These are phyloP conservation scores for Drosophila kikkawai DNA, from an alignment of 1,140 invertebrate genomes.

Conservation along the genomic window DNA sequence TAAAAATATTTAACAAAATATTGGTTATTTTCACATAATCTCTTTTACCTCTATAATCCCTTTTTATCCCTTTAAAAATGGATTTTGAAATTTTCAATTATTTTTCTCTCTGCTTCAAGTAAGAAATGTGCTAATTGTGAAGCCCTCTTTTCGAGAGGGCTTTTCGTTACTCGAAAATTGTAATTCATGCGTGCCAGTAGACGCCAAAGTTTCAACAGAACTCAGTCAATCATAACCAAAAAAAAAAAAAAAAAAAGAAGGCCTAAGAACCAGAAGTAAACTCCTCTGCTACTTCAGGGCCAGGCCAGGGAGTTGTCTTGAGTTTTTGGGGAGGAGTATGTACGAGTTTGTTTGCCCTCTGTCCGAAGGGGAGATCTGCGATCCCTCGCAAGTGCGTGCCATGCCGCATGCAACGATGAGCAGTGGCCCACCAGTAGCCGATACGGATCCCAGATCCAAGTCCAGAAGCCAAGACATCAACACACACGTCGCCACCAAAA, in stretches of 20 bases:
- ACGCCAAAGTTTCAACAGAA: slow-evolving; percentile 83
- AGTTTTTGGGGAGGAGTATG: slow-evolving; percentile 20
- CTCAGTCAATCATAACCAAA: slow-evolving; percentile 82
- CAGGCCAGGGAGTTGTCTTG: slow-evolving; percentile 31
- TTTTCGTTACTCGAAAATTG: slow-evolving; percentile 79
- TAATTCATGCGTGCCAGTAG: slow-evolving; percentile 78
- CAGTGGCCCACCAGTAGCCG: slow-evolving; percentile 35
- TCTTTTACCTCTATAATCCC: too few relatives aligned
- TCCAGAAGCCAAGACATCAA: slow-evolving; percentile 14
- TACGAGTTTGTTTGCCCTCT: slow-evolving; percentile 32
- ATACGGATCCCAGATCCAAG: slow-evolving; percentile 16
- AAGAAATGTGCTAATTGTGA: slow-evolving; percentile 74
- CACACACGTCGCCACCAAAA: slow-evolving; percentile 14
- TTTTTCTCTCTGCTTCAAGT: slow-evolving; percentile 19
- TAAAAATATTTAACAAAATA: too few relatives aligned
- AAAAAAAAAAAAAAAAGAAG: slow-evolving; percentile 50
- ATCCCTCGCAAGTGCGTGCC: slow-evolving; percentile 65
- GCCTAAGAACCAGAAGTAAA: slow-evolving; percentile 16
- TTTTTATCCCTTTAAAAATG: not conserved
- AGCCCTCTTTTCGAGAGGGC: slow-evolving; percentile 24
- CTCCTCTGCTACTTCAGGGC: slow-evolving; percentile 11
- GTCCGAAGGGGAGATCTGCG: slow-evolving; percentile 18
- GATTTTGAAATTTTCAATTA: not conserved
- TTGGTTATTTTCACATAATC: not conserved
- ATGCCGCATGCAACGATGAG: slow-evolving; percentile 62